Base-by-base conservation (phyloP, 1,140 invertebrate species). In the Muscidifurax raptorellus region DNA sequence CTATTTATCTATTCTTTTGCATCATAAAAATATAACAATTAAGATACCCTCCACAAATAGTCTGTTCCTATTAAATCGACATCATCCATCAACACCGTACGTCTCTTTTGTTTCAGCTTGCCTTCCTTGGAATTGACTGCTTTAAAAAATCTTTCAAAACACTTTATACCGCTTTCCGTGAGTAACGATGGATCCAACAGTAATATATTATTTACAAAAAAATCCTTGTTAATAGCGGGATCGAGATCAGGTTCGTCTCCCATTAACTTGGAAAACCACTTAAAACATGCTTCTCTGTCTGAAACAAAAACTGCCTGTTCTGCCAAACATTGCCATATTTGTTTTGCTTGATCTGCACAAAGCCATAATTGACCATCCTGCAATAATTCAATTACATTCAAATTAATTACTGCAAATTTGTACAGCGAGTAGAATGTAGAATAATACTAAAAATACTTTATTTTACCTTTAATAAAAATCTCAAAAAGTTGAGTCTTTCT, bases 191-290 rank as follows among this genome's bases (percentile, higher is more conserved):
- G 98, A 93, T 99, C 97, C 86, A 99, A 94, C 90, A 97, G 97
- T 72, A 99, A 94, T 86, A 99, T 97, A 90, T 99, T 99, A 87
- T 97, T 96, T 93, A 98, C 97, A 94, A 99, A 99, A 94, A 99
- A 99, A 90, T 98, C 97, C 91, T 97, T 96, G 90, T 98, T 99
- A 84, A 99, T 98, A 88, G 98, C 97, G 22, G 98, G 98, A 93
- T 99, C 98, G 72, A 99, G 93, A 93, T 99, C 98, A 7, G 98
- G 98, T 90, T 99, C 98, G 88, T 99, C 98, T 6, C 98, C 98
- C 98, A 99, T 99, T 77, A 99, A 93, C 94, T 99, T 98, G n/a
- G 98, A 98, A 93, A 99, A 99, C 98, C 98, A 99, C 89, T 98
- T 98, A 93, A 99, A 99, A 93, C 98, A 99, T 5, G 98, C 97